phyloP scores from a whole-genome alignment of 2,797 vertebrate genomes.

The Notolabrus celidotus region DNA sequence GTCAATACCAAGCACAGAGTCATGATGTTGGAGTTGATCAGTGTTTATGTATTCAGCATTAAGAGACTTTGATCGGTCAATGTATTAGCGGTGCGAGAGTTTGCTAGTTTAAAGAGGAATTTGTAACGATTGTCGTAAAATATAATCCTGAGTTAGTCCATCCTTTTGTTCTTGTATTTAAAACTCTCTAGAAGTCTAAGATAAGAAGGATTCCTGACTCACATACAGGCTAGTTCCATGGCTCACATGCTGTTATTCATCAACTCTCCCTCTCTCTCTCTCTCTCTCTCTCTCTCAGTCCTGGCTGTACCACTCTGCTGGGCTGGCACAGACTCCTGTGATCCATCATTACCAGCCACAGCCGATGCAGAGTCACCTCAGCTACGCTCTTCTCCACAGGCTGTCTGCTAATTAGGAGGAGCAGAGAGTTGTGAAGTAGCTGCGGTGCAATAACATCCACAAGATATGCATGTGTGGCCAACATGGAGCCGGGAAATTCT shows the following conservation, averaged over 20 bases:
- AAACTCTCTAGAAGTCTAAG: neutral
- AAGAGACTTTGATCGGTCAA: too few species aligned
- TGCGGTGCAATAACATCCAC: slow-evolving; percentile 50
- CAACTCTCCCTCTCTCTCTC: neutral
- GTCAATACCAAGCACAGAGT: too few species aligned
- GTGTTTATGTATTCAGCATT: too few species aligned
- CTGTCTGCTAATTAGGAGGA: slow-evolving; percentile 70
- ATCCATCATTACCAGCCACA: slow-evolving; percentile 70
- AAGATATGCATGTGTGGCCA: slow-evolving; percentile 40
- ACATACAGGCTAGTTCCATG: slow-evolving; percentile 8
- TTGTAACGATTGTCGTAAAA: too few species aligned
- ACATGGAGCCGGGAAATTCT: slow-evolving; percentile 40
- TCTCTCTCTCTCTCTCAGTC: slow-evolving; percentile 18
- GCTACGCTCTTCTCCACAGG: slow-evolving; percentile 59
- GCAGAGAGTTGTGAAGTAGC: slow-evolving; percentile 60
- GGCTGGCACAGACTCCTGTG: slow-evolving; percentile 56
- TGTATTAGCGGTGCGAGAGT: too few species aligned
- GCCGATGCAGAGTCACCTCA: slow-evolving; percentile 67
- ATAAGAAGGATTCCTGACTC: neutral
- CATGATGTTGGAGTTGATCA: too few species aligned
- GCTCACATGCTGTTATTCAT: slow-evolving; percentile 40
- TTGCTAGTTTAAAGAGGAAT: too few species aligned
- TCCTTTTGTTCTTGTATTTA: neutral
- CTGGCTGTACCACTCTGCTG: slow-evolving; percentile 54
- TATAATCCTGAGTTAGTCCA: neutral